These are phyloP conservation scores for Oryzias javanicus DNA, from an alignment of 2,113 vertebrate genomes.

Conservation along the genomic window DNA sequence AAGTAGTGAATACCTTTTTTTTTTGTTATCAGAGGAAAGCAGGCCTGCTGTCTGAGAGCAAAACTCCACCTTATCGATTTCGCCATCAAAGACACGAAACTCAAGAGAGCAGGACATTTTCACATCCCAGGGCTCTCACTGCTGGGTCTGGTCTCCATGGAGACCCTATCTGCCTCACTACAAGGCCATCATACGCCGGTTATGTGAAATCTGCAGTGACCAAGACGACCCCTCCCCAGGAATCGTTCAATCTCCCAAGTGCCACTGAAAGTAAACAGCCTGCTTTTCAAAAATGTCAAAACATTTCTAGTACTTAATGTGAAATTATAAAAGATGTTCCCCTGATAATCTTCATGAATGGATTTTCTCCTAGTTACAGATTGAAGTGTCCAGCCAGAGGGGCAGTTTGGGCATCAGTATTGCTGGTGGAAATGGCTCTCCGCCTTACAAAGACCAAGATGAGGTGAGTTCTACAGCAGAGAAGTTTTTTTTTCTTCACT, in stretches of 20 bases:
- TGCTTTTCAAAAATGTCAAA: slow-evolving; percentile 12
- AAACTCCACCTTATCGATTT: slow-evolving; percentile 18
- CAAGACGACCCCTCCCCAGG: slow-evolving; percentile 37
- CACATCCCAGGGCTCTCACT: slow-evolving; percentile 44
- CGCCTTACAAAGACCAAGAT: slow-evolving; percentile 82
- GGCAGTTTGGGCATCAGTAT: slow-evolving; percentile 85
- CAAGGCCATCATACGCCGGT: slow-evolving; percentile 25
- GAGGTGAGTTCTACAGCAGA: slow-evolving; percentile 70
- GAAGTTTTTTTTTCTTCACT: neutral
- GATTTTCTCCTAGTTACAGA: slow-evolving; percentile 70
- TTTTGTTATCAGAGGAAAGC: slow-evolving; percentile 59
- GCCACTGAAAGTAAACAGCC: slow-evolving; percentile 72
- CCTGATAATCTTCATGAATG: neutral
- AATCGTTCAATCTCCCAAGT: slow-evolving; percentile 59
- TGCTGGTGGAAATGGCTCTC: slow-evolving; percentile 84
- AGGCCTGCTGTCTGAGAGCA: slow-evolving; percentile 63
- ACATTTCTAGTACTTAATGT: neutral
- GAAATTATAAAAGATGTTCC: neutral
- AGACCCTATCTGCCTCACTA: slow-evolving; percentile 21
- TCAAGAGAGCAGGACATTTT: slow-evolving; percentile 62
- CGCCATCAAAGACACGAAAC: slow-evolving; percentile 43
- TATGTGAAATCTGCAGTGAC: slow-evolving; percentile 14
- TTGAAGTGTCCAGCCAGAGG: slow-evolving; percentile 83
- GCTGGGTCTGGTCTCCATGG: slow-evolving; percentile 39
- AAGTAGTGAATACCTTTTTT: slow-evolving; percentile 14